Base-by-base conservation (phyloP, 2,888 invertebrate genomes). In the Syrista parreyssii region DNA sequence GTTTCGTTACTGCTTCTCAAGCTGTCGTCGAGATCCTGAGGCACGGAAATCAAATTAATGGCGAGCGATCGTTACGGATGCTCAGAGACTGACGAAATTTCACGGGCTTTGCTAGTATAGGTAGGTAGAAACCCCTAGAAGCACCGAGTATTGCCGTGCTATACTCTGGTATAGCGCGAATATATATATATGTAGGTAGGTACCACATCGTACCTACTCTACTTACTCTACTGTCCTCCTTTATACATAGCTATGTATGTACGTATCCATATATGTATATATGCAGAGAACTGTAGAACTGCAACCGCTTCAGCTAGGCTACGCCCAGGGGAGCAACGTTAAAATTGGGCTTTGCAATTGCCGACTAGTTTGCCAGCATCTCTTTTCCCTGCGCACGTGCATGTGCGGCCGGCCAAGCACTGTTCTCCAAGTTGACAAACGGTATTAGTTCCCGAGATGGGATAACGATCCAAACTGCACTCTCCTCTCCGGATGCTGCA, bases 331-430 rank as follows among this genome's bases (percentile, higher is more conserved):
- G 75, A 76, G 69, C 32, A 71, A 69, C 74, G 71, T 71, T 76
- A 76, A 79, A 79, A 79, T 75, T 79, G 79, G 74, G 74, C 74
- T 79, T 79, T 74, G 76, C 76, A 69, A 76, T 79, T 79, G 72
- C 71, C 74, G 73, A 23, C 76, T 71, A 71, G 71, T 71, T 71
- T 33, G 71, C 33, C 71, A 33, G 71, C 71, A 33, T 71, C 71
- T 71, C 71, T 71, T 71, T 71, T 71, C 71, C 71, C 71, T 30
- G 71, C 32, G 32, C 33, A 71, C 71, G 71, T 32, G 71, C 71
- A 71, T 33, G 32, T 71, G 31, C 31, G 71, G 31, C 32, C 71
- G 71, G 71, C 55, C 55, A 71, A 71, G 32, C 33, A 71, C 71
- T 33, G 71, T 12, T 33, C 71, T 31, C 32, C 71, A 33, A 71